Evolutionary conservation across 1,140 invertebrate species (phyloP), one percentile per base, ranked within the genome.

Genomic region (Euura lappo): DNA sequence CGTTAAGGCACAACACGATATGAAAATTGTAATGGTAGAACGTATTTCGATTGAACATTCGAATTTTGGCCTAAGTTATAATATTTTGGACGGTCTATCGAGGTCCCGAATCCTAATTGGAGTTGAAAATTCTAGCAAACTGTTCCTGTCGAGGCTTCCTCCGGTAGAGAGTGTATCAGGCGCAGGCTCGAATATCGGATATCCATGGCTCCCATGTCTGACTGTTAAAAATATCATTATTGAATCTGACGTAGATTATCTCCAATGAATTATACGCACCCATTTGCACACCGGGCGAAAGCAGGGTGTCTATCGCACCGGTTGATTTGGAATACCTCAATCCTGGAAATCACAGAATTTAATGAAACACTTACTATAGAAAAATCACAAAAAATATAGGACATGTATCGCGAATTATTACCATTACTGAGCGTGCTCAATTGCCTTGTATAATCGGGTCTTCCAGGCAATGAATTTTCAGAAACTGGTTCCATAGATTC

Each of bases 311-410:
- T 65, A 85, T 82, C 6, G 78, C 82, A 77, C 78, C 76, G 44
- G 79, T 81, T 45, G 84, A 85, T 80, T 83, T 84, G 46, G 79
- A 78, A 43, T 79, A 78, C 70, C 82, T 77, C 71, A 85, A 76
- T 51, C 74, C 83, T 83, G 77, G 44, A 79, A 83, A 67, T 65
- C 77, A 64, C 10, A 10, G 10, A 68, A 68, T 8, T 43, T 68
- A 42, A 68, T 42, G 8, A 2, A 4, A 0, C 8, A 68, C 66
- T 7, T 42, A 45, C 60, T 6, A 73, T 46, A 28, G 66, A 68
- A 69, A 64, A 72, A 4, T 28, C 60, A 71, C 64, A 65, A 1
- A 2, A 69, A 67, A 51, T 13, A 28, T 60, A 72, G 73, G 67
- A 65, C 74, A 68, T 66, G 45, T 69, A 13, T 60, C 43, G 7